phyloP scores from a whole-genome alignment of 2,113 vertebrate species.

The Pelusios castaneus region DNA sequence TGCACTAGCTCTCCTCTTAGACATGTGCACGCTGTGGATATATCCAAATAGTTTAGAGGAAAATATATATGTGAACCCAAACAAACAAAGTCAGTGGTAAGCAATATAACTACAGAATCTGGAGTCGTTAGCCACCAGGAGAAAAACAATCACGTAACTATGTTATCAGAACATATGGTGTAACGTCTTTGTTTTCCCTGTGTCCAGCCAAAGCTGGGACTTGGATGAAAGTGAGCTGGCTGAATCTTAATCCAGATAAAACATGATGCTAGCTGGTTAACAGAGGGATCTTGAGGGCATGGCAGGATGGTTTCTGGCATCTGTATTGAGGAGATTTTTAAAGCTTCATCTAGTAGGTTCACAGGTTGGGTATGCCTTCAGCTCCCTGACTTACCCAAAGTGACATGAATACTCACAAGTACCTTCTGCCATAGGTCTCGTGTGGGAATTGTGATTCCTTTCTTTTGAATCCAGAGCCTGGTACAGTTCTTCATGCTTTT shows the following conservation, averaged over 20 bases:
- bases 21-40: neutral
- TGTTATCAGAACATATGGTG: neutral
- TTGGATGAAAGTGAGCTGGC: neutral
- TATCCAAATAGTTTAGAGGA: neutral
- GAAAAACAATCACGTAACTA: neutral
- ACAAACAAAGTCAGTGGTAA: neutral
- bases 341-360: neutral
- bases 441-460: neutral
- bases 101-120: neutral
- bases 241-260: neutral
- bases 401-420: neutral
- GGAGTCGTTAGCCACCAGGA: neutral
- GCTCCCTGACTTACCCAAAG: neutral
- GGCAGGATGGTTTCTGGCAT: neutral
- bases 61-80: neutral
- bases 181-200: neutral
- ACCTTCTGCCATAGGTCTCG: neutral
- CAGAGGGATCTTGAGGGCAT: neutral
- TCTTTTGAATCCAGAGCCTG: neutral
- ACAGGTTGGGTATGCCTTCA: neutral
- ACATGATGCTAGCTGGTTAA: neutral
- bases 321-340: neutral
- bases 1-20: neutral
- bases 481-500: neutral
- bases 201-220: neutral